Percentiles rank a stretch among this genome's conserved stretches.
Evolutionary conservation across 1,140 invertebrate species (phyloP).

Genomic region (Eubasilissa regina): DNA sequence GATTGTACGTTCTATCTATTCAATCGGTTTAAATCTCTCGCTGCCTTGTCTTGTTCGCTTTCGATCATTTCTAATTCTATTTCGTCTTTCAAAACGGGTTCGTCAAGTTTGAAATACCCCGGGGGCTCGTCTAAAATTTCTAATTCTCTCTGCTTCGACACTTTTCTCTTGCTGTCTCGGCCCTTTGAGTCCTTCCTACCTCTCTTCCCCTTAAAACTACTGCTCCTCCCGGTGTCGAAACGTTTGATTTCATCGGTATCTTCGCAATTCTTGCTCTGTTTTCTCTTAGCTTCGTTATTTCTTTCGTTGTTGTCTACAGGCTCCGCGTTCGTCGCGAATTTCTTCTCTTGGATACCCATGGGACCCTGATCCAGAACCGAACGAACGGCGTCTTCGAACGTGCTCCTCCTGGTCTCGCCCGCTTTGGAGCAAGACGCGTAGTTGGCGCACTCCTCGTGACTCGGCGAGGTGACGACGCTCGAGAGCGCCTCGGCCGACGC

Average conservation of each 20-base stretch:
- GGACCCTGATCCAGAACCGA: constrained; percentile 24
- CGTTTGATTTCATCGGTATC: not conserved
- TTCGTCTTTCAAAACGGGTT: not conserved
- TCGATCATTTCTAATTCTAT: constrained; percentile 4
- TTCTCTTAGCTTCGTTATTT: not conserved
- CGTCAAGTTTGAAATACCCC: constrained; percentile 18
- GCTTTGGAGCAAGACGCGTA: not conserved
- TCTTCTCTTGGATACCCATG: constrained; percentile 25
- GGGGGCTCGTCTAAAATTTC: constrained; percentile 2
- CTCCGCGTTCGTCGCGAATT: not conserved
- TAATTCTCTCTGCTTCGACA: not conserved
- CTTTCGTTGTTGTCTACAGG: not conserved
- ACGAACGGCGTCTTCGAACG: constrained; percentile 38
- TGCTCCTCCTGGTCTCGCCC: not conserved
- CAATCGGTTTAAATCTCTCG: too few species aligned
- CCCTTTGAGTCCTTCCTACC: constrained; percentile 17
- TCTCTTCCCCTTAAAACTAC: constrained; percentile 14
- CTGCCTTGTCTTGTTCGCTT: too few species aligned
- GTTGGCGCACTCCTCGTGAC: not conserved
- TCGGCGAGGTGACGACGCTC: not conserved
- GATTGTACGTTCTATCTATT: too few species aligned
- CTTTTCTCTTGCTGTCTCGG: not conserved
- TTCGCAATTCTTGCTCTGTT: not conserved
- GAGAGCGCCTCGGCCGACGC: not conserved
- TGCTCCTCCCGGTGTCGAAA: not conserved